A percentile compares a stretch with the other conserved stretches of the same genome.
Conservation (phyloP, 2,888 invertebrate genomes). For the Idaea biselata region DNA sequence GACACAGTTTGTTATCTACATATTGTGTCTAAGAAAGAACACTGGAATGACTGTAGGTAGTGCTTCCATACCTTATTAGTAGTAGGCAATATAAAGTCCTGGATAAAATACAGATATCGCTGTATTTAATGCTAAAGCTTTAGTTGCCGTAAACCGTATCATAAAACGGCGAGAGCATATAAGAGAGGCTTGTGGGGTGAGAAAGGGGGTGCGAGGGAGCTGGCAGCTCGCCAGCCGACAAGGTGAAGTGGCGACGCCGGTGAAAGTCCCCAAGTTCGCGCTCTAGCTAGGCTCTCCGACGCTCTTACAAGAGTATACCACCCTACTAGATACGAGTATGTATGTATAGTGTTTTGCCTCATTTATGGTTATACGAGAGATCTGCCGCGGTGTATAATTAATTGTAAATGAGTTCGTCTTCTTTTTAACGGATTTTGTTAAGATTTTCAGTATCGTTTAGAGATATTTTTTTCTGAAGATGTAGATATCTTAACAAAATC, state of each 20-base stretch:
- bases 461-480: too few species aligned
- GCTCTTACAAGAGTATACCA: conserved; percentile 16
- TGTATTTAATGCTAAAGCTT: not conserved
- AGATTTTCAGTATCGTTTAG: too few species aligned
- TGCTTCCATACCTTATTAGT: not conserved
- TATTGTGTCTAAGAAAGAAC: too few species aligned
- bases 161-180: conserved; percentile 14
- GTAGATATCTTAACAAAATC: too few species aligned
- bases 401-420: too few species aligned
- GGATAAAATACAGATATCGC: not conserved
- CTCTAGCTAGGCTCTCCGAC: conserved; percentile 17
- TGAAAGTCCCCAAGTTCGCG: conserved; percentile 57
- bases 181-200: conserved; percentile 19
- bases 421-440: too few species aligned
- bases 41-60: too few species aligned
- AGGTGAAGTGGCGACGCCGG: conserved; percentile 74
- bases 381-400: too few species aligned
- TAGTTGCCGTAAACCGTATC: conserved; percentile 6
- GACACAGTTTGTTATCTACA: too few species aligned
- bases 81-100: not conserved
- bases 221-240: conserved; percentile 68
- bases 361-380: not conserved
- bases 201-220: conserved; percentile 31
- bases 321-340: conserved; percentile 13
- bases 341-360: conserved; percentile 6